Conservation (phyloP, 2,888 invertebrate genomes). For the Nemoura dubitans region DNA sequence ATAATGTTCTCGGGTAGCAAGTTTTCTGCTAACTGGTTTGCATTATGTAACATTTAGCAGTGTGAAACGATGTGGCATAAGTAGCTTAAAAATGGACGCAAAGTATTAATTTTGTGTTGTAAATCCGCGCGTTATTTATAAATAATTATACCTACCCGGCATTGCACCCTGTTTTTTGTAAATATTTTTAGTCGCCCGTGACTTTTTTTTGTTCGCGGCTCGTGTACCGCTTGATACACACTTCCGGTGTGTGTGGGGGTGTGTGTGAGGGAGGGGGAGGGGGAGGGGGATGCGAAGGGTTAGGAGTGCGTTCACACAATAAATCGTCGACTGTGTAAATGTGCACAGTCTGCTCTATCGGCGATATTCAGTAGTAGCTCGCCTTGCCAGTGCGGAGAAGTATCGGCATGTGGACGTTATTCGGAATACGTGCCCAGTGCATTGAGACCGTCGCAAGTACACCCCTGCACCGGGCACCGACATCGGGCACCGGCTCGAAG, state of each 20-base stretch:
- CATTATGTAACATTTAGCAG: neutral
- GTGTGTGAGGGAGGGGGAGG: too few relatives aligned
- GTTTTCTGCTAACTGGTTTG: neutral
- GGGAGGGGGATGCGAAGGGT: neutral
- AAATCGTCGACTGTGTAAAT: neutral
- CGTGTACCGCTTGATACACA: neutral
- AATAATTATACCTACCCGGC: neutral
- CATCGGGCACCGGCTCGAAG: too few relatives aligned
- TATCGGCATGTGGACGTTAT: neutral
- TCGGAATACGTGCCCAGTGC: neutral
- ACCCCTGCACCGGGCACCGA: too few relatives aligned
- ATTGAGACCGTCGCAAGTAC: too few relatives aligned
- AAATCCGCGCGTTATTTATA: neutral
- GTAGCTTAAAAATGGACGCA: neutral
- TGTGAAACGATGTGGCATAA: neutral
- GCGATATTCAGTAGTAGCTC: neutral
- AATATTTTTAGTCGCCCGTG: neutral
- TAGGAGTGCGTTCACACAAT: neutral
- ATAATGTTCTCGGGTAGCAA: neutral
- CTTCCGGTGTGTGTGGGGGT: too few relatives aligned
- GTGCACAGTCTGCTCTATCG: neutral
- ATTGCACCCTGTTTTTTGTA: neutral
- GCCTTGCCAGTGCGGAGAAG: neutral
- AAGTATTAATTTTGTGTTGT: neutral
- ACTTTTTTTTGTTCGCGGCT: neutral